Conservation (phyloP, 2,888 invertebrate species). For the Sympetrum striolatum region DNA sequence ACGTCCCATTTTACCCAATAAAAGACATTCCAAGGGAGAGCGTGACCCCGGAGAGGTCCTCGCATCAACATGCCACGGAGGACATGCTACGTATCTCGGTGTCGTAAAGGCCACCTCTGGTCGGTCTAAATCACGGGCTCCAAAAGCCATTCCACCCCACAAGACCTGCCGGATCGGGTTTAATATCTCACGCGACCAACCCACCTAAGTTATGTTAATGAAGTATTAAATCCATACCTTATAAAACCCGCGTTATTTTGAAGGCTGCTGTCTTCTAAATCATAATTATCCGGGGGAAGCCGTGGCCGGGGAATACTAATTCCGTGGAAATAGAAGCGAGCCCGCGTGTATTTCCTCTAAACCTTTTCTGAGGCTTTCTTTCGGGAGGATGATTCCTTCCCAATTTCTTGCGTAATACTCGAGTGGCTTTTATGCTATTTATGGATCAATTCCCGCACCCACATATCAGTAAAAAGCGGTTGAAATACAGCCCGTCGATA, state of each 20-base stretch:
- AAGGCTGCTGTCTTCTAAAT: background rate
- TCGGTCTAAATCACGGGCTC: background rate
- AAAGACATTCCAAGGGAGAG: background rate
- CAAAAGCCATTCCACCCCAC: background rate
- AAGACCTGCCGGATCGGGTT: background rate
- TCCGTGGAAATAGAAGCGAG: background rate
- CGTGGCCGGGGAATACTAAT: background rate
- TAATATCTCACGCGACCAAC: background rate
- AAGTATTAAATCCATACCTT: background rate
- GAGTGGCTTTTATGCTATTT: too few species aligned
- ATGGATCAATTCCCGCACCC: too few species aligned
- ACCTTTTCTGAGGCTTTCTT: too few species aligned
- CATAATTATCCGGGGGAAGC: background rate
- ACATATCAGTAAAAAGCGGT: too few species aligned
- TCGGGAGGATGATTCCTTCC: too few species aligned
- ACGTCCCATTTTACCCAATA: background rate
- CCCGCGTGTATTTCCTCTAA: too few species aligned
- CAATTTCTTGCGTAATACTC: too few species aligned
- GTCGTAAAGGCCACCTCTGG: background rate
- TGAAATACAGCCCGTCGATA: too few species aligned
- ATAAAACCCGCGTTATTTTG: background rate
- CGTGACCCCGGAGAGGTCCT: background rate
- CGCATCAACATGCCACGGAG: background rate
- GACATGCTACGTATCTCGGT: background rate
- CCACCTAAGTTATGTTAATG: background rate